Percentiles rank a stretch among this genome's conserved stretches.
These are phyloP conservation scores for Megathymus violae DNA, from an alignment of 1,140 invertebrate genomes.

Conservation along the genomic window DNA sequence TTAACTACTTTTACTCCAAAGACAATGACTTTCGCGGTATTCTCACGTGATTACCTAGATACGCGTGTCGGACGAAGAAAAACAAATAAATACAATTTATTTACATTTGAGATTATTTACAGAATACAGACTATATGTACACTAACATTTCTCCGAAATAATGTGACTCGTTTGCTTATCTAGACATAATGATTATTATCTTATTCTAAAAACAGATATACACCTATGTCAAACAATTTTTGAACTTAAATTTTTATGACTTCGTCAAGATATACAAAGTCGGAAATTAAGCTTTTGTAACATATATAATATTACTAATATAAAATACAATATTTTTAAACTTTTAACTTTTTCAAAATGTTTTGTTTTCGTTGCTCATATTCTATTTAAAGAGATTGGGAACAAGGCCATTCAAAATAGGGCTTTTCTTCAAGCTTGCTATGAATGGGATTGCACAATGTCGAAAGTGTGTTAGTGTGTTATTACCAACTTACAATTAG, in stretches of 20 bases:
- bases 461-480: neutral
- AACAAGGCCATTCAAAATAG: slow-evolving; percentile 21
- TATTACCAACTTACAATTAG: neutral
- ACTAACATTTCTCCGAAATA: slow-evolving; percentile 25
- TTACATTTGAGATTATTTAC: slow-evolving; percentile 25
- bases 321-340: too few relatives aligned
- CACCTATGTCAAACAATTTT: neutral
- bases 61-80: slow-evolving; percentile 9
- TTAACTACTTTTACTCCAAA: slow-evolving; percentile 54
- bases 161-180: slow-evolving; percentile 10
- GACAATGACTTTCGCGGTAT: slow-evolving; percentile 32
- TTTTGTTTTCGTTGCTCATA: slow-evolving; percentile 1
- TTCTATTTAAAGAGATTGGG: slow-evolving; percentile 9
- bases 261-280: too few relatives aligned
- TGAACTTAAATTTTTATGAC: neutral
- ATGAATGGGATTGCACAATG: neutral
- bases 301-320: too few relatives aligned
- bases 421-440: slow-evolving; percentile 9
- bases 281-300: too few relatives aligned
- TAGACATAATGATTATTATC: slow-evolving; percentile 12
- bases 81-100: slow-evolving; percentile 21
- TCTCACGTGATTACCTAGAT: slow-evolving; percentile 14
- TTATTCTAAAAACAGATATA: slow-evolving; percentile 20
- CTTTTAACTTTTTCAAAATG: too few relatives aligned
- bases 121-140: slow-evolving; percentile 25